phyloP scores from a whole-genome alignment of 1,140 invertebrate species.

The Penaeus indicus region DNA sequence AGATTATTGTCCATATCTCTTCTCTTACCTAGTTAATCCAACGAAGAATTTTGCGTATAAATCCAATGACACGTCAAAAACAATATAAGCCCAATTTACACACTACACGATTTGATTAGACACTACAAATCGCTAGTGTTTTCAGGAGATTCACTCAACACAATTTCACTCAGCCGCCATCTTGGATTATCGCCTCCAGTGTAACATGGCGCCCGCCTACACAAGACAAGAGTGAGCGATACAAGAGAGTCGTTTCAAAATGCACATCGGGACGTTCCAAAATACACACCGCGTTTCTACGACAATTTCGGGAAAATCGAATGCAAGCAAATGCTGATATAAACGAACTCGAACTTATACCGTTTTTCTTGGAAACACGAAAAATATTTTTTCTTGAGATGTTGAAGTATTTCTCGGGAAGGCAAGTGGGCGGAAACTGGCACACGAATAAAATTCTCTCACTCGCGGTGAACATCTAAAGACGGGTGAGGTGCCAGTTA shows the following conservation, averaged over 20 bases:
- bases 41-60: constrained; percentile 33
- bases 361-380: too few relatives aligned
- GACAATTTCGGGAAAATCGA: neutral
- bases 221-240: constrained; percentile 58
- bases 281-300: neutral
- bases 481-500: constrained; percentile 22
- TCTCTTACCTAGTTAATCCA: constrained; percentile 61
- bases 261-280: neutral
- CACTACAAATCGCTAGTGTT: constrained; percentile 54
- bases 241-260: neutral
- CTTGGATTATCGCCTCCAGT: constrained; percentile 45
- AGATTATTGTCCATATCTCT: neutral
- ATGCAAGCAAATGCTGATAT: too few relatives aligned
- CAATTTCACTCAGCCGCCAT: constrained; percentile 59
- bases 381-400: neutral
- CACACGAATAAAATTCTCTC: neutral
- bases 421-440: neutral
- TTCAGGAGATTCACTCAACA: constrained; percentile 47
- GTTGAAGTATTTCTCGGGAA: neutral
- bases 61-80: constrained; percentile 38
- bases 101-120: constrained; percentile 52
- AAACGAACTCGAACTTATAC: too few relatives aligned
- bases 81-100: constrained; percentile 44
- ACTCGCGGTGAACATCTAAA: neutral
- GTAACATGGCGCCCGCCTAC: constrained; percentile 54